A percentile compares a stretch with the other conserved stretches of the same genome.
Conservation (phyloP, 92 coral and sea anemone genomes). For the Montipora capitata region DNA sequence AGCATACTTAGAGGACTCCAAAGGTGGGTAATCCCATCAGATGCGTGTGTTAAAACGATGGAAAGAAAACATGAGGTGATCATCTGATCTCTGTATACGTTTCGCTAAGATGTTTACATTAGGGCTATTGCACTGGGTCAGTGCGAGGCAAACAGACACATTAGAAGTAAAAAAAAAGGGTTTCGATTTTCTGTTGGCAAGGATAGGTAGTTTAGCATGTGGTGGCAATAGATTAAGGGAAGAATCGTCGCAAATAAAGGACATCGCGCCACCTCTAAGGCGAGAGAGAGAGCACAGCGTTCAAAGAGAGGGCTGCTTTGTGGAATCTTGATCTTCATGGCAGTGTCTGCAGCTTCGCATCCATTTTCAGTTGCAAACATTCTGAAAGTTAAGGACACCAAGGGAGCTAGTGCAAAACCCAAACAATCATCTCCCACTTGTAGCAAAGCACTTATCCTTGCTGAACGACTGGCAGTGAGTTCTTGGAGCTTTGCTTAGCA, state of each 20-base stretch:
- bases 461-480: constrained; percentile 93
- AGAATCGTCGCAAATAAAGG: neutral
- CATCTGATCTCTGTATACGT: neutral
- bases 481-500: neutral
- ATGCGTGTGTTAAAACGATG: neutral
- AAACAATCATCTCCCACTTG: constrained; percentile 38
- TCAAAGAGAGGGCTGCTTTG: too few relatives aligned
- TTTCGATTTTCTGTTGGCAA: constrained; percentile 27
- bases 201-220: constrained; percentile 57
- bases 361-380: constrained; percentile 21
- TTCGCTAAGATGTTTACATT: constrained; percentile 5
- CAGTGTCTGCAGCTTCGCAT: constrained; percentile 1
- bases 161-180: neutral
- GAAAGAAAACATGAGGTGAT: neutral
- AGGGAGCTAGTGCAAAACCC: neutral
- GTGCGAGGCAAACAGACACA: constrained; percentile 22
- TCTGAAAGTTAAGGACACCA: constrained; percentile 42
- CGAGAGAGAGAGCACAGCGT: neutral
- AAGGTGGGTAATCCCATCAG: neutral
- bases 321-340: constrained; percentile 25
- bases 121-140: constrained; percentile 23
- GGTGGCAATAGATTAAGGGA: constrained; percentile 16
- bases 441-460: constrained; percentile 81
- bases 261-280: neutral
- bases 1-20: too few relatives aligned